These are phyloP conservation scores for Meleagris gallopavo DNA, from an alignment of 2,113 vertebrate genomes.

Conservation along the genomic window DNA sequence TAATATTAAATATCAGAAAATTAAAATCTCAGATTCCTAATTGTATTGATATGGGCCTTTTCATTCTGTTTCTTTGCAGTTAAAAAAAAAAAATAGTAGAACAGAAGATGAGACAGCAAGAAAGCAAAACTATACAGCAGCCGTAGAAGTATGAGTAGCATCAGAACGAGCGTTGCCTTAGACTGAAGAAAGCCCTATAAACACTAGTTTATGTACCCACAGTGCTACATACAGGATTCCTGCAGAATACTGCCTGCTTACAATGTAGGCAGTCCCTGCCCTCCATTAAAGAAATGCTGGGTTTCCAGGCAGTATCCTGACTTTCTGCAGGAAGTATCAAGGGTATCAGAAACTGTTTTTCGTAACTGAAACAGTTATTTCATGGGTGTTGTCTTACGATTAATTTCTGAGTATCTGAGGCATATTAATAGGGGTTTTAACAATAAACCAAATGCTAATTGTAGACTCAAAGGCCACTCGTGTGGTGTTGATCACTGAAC, in stretches of 20 bases:
- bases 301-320: neutral
- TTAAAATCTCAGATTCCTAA: constrained; percentile 49
- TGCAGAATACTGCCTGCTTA: neutral
- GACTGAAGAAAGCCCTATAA: neutral
- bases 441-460: neutral
- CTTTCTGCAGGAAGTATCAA: neutral
- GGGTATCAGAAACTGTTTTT: neutral
- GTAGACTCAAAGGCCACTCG: neutral
- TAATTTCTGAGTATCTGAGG: neutral
- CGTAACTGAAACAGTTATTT: neutral
- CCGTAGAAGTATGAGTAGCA: too few species aligned
- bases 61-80: neutral
- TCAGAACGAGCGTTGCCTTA: neutral
- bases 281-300: neutral
- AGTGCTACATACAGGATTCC: neutral
- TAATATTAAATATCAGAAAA: constrained; percentile 58
- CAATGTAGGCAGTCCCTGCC: neutral
- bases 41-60: constrained; percentile 27
- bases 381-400: neutral
- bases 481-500: neutral
- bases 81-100: neutral
- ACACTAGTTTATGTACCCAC: neutral
- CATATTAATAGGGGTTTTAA: neutral
- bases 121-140: neutral
- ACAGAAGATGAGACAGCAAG: neutral